phyloP scores from a whole-genome alignment of 2,888 invertebrate species.

The Gibbula magus region DNA sequence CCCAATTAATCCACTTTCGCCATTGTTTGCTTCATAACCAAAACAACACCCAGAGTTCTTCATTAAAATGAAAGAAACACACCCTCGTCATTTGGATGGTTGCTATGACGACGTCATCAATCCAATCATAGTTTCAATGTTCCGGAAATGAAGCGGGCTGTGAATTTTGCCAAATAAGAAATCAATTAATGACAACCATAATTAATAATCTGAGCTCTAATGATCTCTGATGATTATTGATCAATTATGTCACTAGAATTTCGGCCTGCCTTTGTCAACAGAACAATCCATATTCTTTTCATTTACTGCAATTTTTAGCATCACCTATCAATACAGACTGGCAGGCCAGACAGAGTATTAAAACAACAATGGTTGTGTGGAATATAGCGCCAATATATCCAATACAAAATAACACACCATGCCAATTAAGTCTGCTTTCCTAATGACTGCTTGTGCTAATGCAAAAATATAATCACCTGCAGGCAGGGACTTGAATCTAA shows the following conservation, averaged over 20 bases:
- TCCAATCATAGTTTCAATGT: conserved; percentile 7
- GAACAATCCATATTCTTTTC: conserved; percentile 4
- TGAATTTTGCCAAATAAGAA: conserved; percentile 6
- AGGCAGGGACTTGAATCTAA: too few relatives aligned
- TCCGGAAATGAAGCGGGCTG: conserved; percentile 3
- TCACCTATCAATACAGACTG: background rate
- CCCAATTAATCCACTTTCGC: background rate
- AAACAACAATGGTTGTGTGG: background rate
- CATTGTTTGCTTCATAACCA: background rate
- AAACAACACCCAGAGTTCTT: conserved; percentile 11
- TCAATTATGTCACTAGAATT: conserved; percentile 14
- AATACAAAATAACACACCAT: conserved; percentile 5
- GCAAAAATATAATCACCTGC: too few relatives aligned
- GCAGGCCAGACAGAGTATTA: background rate
- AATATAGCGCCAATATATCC: conserved; percentile 11
- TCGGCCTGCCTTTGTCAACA: conserved; percentile 5
- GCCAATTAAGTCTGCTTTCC: background rate
- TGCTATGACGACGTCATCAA: background rate
- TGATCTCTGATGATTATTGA: conserved; percentile 24
- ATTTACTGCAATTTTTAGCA: conserved; percentile 3
- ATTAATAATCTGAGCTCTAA: conserved; percentile 23
- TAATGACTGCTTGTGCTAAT: background rate
- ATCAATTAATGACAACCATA: conserved; percentile 26
- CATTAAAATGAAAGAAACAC: conserved; percentile 13
- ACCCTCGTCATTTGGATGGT: conserved; percentile 21